A percentile compares a stretch with the other conserved stretches of the same genome.
phyloP scores from a whole-genome alignment of 2,113 vertebrate genomes.

The Eulemur macaco region DNA sequence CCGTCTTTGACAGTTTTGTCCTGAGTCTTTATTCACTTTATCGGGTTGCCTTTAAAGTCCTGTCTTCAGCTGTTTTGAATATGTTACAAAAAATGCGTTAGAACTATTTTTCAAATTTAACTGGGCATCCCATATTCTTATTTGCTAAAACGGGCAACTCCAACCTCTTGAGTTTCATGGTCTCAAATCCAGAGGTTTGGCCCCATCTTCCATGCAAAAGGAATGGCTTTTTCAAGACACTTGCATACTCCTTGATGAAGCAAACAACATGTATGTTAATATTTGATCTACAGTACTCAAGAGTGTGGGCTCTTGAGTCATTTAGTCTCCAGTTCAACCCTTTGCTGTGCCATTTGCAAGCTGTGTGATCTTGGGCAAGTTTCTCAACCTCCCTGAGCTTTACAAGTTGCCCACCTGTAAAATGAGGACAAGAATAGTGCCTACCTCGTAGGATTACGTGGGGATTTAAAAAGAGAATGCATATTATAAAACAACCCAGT shows the following conservation, averaged over 20 bases:
- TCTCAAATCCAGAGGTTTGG: neutral
- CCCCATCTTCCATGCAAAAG: neutral
- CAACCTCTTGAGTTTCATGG: neutral
- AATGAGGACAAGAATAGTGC: neutral
- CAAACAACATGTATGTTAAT: neutral
- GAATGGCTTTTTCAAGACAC: neutral
- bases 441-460: no score
- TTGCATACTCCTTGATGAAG: neutral
- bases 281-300: neutral
- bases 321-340: neutral
- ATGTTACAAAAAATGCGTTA: neutral
- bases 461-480: neutral
- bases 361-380: neutral
- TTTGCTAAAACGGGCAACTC: neutral
- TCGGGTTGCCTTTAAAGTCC: neutral
- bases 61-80: neutral
- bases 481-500: neutral
- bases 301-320: neutral
- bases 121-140: neutral
- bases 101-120: neutral
- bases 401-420: neutral
- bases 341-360: neutral
- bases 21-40: neutral
- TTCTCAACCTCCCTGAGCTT: neutral
- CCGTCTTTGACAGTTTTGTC: neutral